These are phyloP conservation scores for Lagria hirta DNA, from an alignment of 2,888 invertebrate genomes.

Conservation along the genomic window DNA sequence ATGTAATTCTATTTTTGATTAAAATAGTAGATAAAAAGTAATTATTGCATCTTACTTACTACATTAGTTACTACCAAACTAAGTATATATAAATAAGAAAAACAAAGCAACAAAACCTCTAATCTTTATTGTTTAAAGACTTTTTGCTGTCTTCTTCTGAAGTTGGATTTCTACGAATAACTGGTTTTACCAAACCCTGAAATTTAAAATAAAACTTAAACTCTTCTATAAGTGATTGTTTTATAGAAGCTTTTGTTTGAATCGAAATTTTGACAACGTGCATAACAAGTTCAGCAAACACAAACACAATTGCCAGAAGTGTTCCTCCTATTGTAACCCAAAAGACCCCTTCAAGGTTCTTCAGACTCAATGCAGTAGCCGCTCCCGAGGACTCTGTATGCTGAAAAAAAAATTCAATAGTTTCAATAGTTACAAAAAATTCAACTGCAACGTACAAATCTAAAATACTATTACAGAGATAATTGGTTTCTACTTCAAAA, in stretches of 20 bases:
- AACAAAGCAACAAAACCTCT: too few relatives aligned
- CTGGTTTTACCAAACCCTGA: slow-evolving; percentile 40
- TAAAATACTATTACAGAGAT: too few relatives aligned
- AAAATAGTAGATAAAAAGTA: too few relatives aligned
- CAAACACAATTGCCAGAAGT: slow-evolving; percentile 34
- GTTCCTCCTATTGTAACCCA: slow-evolving; percentile 43
- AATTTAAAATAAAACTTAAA: slow-evolving; percentile 39
- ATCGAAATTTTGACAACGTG: slow-evolving; percentile 33
- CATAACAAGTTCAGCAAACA: slow-evolving; percentile 36
- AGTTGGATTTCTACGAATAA: slow-evolving; percentile 5
- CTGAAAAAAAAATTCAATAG: too few relatives aligned
- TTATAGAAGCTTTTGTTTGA: slow-evolving; percentile 33
- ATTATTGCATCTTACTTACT: too few relatives aligned
- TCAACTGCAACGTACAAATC: too few relatives aligned
- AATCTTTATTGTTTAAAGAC: too few relatives aligned
- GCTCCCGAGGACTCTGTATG: slow-evolving; percentile 28
- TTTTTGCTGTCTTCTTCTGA: slow-evolving; percentile 1
- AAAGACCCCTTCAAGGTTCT: slow-evolving; percentile 44
- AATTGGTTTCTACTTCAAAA: too few relatives aligned
- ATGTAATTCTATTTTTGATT: too few relatives aligned
- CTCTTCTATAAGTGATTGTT: slow-evolving; percentile 35
- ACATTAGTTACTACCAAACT: too few relatives aligned
- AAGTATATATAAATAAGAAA: too few relatives aligned
- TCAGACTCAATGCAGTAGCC: slow-evolving; percentile 39
- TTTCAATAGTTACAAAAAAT: too few relatives aligned